Percentiles rank a stretch among this genome's conserved stretches.
Evolutionary conservation across 2,888 invertebrate genomes (phyloP).

Genomic region (Blastobasis lacticolella): DNA sequence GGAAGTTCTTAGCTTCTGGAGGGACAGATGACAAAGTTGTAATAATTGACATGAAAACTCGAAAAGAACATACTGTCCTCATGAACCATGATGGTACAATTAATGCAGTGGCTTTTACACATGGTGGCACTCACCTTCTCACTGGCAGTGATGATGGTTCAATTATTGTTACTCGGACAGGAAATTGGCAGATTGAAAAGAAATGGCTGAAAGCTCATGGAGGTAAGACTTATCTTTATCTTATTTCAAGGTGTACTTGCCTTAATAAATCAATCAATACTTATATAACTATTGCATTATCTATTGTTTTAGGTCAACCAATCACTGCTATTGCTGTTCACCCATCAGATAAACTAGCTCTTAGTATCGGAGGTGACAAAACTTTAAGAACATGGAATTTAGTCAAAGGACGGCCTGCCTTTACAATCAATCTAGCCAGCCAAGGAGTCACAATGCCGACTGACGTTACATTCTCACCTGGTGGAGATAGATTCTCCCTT

Average conservation of each 20-base stretch:
- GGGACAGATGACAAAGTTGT: slow-evolving; percentile 92
- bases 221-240: slow-evolving; percentile 48
- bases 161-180: slow-evolving; percentile 85
- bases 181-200: slow-evolving; percentile 91
- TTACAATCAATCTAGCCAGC: slow-evolving; percentile 87
- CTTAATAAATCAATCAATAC: background rate
- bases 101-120: slow-evolving; percentile 84
- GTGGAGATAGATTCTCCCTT: slow-evolving; percentile 84
- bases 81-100: slow-evolving; percentile 89
- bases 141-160: slow-evolving; percentile 90
- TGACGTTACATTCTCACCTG: slow-evolving; percentile 82
- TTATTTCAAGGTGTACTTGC: background rate
- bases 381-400: slow-evolving; percentile 95
- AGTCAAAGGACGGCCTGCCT: slow-evolving; percentile 92
- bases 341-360: slow-evolving; percentile 90
- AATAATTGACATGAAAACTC: slow-evolving; percentile 85
- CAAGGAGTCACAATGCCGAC: slow-evolving; percentile 71
- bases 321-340: slow-evolving; percentile 87
- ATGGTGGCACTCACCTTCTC: slow-evolving; percentile 84
- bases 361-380: slow-evolving; percentile 89
- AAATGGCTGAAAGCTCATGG: slow-evolving; percentile 88
- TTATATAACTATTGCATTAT: slow-evolving; percentile 13
- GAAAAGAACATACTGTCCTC: slow-evolving; percentile 86
- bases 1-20: slow-evolving; percentile 87
- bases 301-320: slow-evolving; percentile 62